A percentile compares a stretch with the other conserved stretches of the same genome.
Conservation (phyloP, 2,888 invertebrate genomes). For the Xanthostigma xanthostigma region DNA sequence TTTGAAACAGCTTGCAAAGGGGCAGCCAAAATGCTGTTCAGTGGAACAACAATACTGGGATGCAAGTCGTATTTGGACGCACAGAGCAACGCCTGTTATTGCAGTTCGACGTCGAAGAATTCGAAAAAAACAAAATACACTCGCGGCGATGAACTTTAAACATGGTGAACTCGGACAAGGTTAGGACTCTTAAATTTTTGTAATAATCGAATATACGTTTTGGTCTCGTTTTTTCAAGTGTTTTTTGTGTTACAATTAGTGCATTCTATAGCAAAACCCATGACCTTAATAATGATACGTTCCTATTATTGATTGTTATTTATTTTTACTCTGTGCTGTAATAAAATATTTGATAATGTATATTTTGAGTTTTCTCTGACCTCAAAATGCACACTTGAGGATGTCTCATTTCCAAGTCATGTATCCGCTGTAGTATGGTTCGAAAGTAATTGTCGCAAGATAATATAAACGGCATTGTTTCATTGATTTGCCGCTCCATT, state of each 20-base stretch:
- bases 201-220: background rate
- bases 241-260: background rate
- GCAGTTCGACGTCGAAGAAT: constrained; percentile 33
- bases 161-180: background rate
- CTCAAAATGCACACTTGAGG: too few species aligned
- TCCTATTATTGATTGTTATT: too few species aligned
- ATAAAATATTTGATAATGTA: too few species aligned
- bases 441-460: too few species aligned
- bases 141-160: constrained; percentile 16
- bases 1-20: constrained; percentile 55
- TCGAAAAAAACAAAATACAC: constrained; percentile 34
- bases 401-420: too few species aligned
- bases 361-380: too few species aligned
- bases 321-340: too few species aligned
- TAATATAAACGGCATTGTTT: too few species aligned
- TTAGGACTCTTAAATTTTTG: background rate
- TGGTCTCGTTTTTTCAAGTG: background rate
- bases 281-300: too few species aligned
- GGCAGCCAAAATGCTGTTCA: constrained; percentile 72
- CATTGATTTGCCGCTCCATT: too few species aligned
- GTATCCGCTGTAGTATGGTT: too few species aligned
- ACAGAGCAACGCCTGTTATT: constrained; percentile 71
- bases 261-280: background rate
- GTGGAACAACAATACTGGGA: constrained; percentile 71
- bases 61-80: constrained; percentile 77